Evolutionary conservation across 2,113 vertebrate species (phyloP), one percentile per base, ranked within the genome.

Genomic region (Rhipidura dahli): DNA sequence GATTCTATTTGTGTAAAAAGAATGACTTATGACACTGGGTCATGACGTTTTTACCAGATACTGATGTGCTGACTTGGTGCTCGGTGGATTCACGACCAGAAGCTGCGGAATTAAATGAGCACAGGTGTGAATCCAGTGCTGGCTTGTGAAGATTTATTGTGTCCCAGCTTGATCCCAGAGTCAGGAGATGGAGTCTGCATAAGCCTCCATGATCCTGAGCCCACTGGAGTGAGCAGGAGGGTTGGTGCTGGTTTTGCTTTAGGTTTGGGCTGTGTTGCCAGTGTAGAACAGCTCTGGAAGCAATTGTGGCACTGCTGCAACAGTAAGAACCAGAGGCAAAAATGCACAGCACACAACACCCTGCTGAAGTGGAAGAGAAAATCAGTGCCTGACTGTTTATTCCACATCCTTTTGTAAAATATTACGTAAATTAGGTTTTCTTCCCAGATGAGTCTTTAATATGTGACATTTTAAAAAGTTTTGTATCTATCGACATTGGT

Each of bases 1-100:
- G 96, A 97, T 96, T 93, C 78, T 56, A n/a, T 98, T 96, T 98
- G 93, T 97, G 94, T 95, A 49, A 94, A 96, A 98, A 96, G 97
- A 95, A 95, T 97, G 97, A 95, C 97, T 97, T 90, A 93, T 2
- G 11, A 81, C 22, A 39, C 54, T 8, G 65, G 95, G 92, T 93
- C 88, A 69, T 54, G 73, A 63, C 2, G 66, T 83, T 92, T 89
- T 72, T 69, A 53, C 93, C 96, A 83, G 82, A 51, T 75, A 60
- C 83, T 91, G 73, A 68, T 1, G 8, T 70, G 70, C 89, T 89
- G 91, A 23, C 66, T 81, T 57, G 77, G 77, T n/a, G 65, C 10
- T 3, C 85, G 60, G 84, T 63, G 79, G 92, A 75, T 28, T 61
- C 28, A 31, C 11, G 4, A 70, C 42, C 50, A 59, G 81, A 70